Evolutionary conservation across 2,113 vertebrate species (phyloP), one percentile per base, ranked within the genome.

Genomic region (Eclectus roratus): DNA sequence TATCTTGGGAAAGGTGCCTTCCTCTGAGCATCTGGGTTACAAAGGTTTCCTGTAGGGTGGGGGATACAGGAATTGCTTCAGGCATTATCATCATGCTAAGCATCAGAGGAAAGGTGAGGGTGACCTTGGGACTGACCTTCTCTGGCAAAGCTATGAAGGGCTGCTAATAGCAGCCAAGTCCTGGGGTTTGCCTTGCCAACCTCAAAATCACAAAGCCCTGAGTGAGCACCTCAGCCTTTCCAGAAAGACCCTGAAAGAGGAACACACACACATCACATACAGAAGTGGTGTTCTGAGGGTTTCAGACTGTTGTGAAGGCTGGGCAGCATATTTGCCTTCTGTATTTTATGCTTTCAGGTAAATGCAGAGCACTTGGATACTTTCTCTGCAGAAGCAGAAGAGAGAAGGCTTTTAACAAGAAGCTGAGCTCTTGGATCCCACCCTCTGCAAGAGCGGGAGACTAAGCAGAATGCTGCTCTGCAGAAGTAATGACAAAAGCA

Each of bases 341-440:
- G 13, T 44, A 8, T 58, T 82, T 85, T 41, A 68, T n/a, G 14
- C 56, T 76, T 35, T 41, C 44, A 63, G 52, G 20, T 58, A 39
- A 91, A 76, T 15, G 18, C 52, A 52, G 76, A 35, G 44, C 43
- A 33, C 37, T 16, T 44, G 58, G 63, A 53, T 64, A 16, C 56
- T 47, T 83, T 58, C 47, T 29, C 39, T 81, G 44, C 49, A 76
- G 37, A 74, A 63, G 29, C 4, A 2, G 46, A 37, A 79, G 13
- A 74, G 21, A 0, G 0, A 80, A 60, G 28, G 25, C 4, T 2
- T 63, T 56, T 37, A 50, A 43, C 0, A 1, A 50, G 35, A 78
- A 70, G 49, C 33, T 7, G 27, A 61, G 50, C 17, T 70, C 55
- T 52, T 33, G 1, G 0, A 35, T 56, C 23, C 33, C 20, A 47